Conservation (phyloP, 1,140 invertebrate species). For the Drosophila pandora region DNA sequence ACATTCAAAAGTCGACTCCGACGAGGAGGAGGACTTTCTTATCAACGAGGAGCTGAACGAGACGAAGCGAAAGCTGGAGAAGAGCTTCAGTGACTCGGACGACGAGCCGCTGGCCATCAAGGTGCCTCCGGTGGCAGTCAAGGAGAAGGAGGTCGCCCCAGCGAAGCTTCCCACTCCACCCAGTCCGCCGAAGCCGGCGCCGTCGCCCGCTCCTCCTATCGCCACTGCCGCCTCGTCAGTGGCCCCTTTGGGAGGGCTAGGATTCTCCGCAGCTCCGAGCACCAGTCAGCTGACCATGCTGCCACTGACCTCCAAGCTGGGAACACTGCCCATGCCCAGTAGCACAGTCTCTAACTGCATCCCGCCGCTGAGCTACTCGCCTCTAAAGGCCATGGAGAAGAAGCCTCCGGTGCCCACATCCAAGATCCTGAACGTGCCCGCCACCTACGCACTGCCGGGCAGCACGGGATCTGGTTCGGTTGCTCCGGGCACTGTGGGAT, state of each 20-base stretch:
- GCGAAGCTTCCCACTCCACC: slow-evolving; percentile 18
- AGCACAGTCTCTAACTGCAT: slow-evolving; percentile 14
- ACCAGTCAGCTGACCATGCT: slow-evolving; percentile 64
- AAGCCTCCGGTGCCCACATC: slow-evolving; percentile 79
- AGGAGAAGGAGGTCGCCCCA: slow-evolving; percentile 30
- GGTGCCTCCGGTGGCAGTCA: slow-evolving; percentile 71
- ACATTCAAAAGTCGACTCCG: slow-evolving; percentile 70
- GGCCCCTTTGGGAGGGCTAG: neutral
- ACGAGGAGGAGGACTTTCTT: slow-evolving; percentile 81
- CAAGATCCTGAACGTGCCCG: slow-evolving; percentile 79
- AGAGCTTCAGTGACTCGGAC: slow-evolving; percentile 86
- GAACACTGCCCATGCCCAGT: slow-evolving; percentile 17
- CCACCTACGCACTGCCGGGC: slow-evolving; percentile 72
- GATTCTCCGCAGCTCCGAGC: neutral
- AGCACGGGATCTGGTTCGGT: slow-evolving; percentile 3
- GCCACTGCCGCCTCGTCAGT: neutral
- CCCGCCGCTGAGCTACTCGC: slow-evolving; percentile 51
- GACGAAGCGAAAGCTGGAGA: slow-evolving; percentile 83
- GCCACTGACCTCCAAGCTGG: slow-evolving; percentile 60
- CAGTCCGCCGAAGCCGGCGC: slow-evolving; percentile 8
- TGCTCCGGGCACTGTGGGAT: slow-evolving; percentile 28
- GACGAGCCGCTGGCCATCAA: slow-evolving; percentile 86
- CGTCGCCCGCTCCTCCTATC: slow-evolving; percentile 1
- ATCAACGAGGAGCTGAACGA: slow-evolving; percentile 80
- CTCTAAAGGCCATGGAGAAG: slow-evolving; percentile 75